phyloP scores from a whole-genome alignment of 2,888 invertebrate genomes.

The Steinernema carpocapsae region DNA sequence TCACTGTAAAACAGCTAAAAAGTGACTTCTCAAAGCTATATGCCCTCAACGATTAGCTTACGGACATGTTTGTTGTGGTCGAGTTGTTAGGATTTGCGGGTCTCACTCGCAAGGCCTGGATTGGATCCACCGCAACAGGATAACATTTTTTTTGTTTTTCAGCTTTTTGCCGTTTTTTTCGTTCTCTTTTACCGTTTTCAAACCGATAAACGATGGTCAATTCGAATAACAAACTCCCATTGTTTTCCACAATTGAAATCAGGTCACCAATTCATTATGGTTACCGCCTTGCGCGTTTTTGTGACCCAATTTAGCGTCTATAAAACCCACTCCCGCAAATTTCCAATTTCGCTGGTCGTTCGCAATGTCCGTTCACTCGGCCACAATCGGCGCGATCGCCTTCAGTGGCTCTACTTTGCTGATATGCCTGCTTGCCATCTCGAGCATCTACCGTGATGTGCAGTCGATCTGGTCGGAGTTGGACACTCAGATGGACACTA shows the following conservation, averaged over 20 bases:
- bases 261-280: constrained; percentile 1
- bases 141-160: too few species aligned
- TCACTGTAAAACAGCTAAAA: too few species aligned
- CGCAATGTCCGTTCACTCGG: constrained; percentile 58
- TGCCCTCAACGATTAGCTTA: not conserved
- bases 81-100: too few species aligned
- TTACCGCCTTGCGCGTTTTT: constrained; percentile 17
- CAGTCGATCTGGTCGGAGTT: constrained; percentile 64
- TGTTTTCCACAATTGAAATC: constrained; percentile 1
- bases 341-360: not conserved
- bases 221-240: not conserved
- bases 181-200: too few species aligned
- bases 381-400: constrained; percentile 63
- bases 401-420: constrained; percentile 63
- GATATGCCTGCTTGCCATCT: constrained; percentile 58
- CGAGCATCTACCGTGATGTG: constrained; percentile 62
- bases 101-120: too few species aligned
- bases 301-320: too few species aligned
- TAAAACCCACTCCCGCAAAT: not conserved
- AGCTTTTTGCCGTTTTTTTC: too few species aligned
- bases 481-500: constrained; percentile 65
- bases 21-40: too few species aligned
- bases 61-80: not conserved
- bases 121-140: too few species aligned
- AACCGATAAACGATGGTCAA: too few species aligned